These are phyloP conservation scores for Manacus vitellinus DNA, from an alignment of 2,113 vertebrate species.

Conservation along the genomic window DNA sequence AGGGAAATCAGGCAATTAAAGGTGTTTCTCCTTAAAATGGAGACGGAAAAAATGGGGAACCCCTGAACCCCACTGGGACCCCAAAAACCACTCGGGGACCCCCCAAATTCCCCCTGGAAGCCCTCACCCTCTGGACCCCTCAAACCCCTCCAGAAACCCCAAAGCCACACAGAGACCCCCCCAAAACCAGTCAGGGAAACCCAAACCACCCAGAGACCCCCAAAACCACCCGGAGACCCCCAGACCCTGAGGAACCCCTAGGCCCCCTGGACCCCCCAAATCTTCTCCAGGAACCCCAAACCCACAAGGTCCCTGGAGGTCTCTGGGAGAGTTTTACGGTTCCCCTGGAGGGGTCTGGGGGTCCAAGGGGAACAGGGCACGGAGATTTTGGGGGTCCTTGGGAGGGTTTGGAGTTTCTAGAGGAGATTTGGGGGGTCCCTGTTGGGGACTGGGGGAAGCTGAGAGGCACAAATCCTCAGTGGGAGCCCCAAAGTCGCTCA, in stretches of 20 bases:
- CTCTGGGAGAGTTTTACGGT: neutral
- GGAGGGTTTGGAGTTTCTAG: neutral
- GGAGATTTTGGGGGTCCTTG: no score
- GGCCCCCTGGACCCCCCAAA: no score
- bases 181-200: no score
- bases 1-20: neutral
- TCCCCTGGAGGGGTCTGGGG: neutral
- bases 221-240: no score
- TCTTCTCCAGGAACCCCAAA: no score
- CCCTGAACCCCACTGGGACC: neutral
- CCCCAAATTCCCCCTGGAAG: no score
- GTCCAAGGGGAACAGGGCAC: no score
- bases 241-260: no score
- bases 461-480: no score
- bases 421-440: neutral
- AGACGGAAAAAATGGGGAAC: neutral
- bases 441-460: rapidly evolving
- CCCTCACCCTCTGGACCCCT: no score
- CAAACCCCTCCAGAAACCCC: neutral
- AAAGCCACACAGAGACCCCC: neutral
- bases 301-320: neutral
- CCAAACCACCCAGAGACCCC: no score
- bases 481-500: no score
- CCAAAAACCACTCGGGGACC: neutral
- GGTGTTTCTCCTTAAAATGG: neutral